These are phyloP conservation scores for Enteromius afrohamiltoni DNA, from an alignment of 2,797 vertebrate species.

Conservation along the genomic window DNA sequence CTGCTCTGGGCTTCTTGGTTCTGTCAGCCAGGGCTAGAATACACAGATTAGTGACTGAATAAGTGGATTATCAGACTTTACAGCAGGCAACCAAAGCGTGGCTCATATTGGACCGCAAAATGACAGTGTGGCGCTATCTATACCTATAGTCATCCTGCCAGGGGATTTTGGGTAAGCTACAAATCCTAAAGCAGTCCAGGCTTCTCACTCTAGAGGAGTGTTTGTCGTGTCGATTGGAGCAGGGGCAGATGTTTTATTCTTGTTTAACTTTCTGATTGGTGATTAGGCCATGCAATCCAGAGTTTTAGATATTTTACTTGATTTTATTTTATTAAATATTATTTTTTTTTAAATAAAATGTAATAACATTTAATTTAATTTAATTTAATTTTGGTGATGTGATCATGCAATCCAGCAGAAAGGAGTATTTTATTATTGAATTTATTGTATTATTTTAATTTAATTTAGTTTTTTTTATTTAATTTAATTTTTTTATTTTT, in stretches of 20 bases:
- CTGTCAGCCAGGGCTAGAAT: conserved; percentile 76
- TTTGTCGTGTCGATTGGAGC: conserved; percentile 58
- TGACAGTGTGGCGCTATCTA: conserved; percentile 77
- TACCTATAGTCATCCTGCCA: conserved; percentile 78
- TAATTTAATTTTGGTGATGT: neutral
- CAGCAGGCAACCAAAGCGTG: conserved; percentile 83
- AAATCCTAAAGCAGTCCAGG: conserved; percentile 75
- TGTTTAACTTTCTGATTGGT: conserved; percentile 57
- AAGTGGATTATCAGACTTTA: conserved; percentile 86
- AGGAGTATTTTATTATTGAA: neutral
- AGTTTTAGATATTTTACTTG: conserved; percentile 52
- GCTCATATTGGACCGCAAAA: conserved; percentile 80
- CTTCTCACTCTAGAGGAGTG: conserved; percentile 55
- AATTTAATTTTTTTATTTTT: neutral
- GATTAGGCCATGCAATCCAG: conserved; percentile 49
- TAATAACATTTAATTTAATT: too few species aligned
- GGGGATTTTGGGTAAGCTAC: conserved; percentile 80
- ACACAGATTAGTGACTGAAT: conserved; percentile 85
- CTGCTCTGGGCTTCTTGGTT: conserved; percentile 59
- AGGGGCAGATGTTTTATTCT: conserved; percentile 45
- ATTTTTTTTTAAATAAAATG: neutral
- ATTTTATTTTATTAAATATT: neutral
- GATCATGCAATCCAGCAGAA: neutral
- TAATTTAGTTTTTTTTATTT: too few species aligned
- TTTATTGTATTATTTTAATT: neutral